phyloP scores from a whole-genome alignment of 2,113 vertebrate species.

The Tenebrosternarchus preto region DNA sequence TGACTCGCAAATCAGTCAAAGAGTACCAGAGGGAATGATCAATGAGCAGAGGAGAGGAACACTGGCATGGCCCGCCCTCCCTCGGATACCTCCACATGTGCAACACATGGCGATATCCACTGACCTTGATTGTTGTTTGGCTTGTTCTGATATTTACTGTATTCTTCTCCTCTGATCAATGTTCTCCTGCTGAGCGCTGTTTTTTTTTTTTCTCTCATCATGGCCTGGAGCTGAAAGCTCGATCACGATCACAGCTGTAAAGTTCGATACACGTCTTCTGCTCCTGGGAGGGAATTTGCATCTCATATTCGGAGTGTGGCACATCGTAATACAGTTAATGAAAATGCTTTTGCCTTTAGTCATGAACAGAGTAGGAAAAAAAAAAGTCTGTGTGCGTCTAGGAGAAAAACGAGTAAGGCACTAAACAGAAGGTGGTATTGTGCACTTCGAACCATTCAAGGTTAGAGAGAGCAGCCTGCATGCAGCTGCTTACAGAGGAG shows the following conservation, averaged over 20 bases:
- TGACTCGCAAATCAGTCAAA: constrained; percentile 47
- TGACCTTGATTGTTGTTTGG: constrained; percentile 32
- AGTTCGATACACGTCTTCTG: constrained; percentile 17
- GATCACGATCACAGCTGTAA: neutral
- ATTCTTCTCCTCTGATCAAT: constrained; percentile 3
- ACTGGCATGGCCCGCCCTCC: constrained; percentile 3
- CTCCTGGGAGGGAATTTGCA: neutral
- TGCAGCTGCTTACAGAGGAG: neutral
- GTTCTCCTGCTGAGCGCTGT: neutral
- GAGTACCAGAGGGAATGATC: constrained; percentile 37
- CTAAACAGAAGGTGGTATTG: constrained; percentile 6
- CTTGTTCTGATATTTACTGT: neutral
- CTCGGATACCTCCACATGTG: constrained; percentile 29
- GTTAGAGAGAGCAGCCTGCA: neutral
- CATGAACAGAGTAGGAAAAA: constrained; percentile 25
- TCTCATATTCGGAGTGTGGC: neutral
- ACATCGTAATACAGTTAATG: constrained; percentile 20
- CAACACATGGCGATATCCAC: constrained; percentile 34
- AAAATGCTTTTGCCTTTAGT: constrained; percentile 28
- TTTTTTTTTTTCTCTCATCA: neutral
- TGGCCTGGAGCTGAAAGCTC: constrained; percentile 11
- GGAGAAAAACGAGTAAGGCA: neutral
- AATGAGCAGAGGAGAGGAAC: constrained; percentile 37
- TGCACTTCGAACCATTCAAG: constrained; percentile 5
- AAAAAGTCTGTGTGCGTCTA: neutral